A percentile compares a stretch with the other conserved stretches of the same genome.
These are phyloP conservation scores for Phylloscopus trochiloides DNA, from an alignment of 2,113 vertebrate species.

Conservation along the genomic window DNA sequence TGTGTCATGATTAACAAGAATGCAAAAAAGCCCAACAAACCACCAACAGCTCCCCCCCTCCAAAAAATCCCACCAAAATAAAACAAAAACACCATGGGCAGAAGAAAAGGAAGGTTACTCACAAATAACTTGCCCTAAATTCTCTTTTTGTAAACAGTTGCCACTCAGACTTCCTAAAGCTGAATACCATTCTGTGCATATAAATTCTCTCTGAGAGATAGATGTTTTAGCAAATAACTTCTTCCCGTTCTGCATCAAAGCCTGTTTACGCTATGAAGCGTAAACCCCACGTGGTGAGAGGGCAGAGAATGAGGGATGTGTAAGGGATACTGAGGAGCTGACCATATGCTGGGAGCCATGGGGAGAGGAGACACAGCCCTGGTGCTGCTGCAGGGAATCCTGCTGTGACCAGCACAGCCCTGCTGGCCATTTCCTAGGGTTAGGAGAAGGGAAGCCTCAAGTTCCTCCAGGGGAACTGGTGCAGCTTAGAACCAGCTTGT, in stretches of 20 bases:
- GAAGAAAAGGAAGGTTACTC: not conserved
- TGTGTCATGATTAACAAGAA: not conserved
- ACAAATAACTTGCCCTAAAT: not conserved
- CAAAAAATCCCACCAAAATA: not conserved
- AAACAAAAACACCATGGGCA: not conserved
- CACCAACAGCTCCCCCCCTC: not conserved
- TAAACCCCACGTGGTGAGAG: not conserved
- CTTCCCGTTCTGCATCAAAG: not conserved
- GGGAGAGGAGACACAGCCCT: not conserved
- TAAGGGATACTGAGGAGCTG: not conserved
- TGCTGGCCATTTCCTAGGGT: rapidly evolving
- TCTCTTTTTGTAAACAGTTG: not conserved
- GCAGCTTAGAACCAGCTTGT: not conserved
- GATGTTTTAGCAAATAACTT: not conserved
- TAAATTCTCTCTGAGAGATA: not conserved
- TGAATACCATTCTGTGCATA: not conserved
- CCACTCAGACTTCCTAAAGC: not conserved
- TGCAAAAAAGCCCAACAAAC: not conserved
- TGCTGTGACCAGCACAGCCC: not conserved
- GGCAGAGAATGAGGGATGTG: not conserved
- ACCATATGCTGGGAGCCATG: not conserved
- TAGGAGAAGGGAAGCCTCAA: not conserved
- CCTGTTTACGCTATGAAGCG: not conserved
- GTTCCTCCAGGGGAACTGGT: not conserved
- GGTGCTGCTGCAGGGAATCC: not conserved